phyloP scores from a whole-genome alignment of 2,113 vertebrate species.

The Opisthocomus hoazin region DNA sequence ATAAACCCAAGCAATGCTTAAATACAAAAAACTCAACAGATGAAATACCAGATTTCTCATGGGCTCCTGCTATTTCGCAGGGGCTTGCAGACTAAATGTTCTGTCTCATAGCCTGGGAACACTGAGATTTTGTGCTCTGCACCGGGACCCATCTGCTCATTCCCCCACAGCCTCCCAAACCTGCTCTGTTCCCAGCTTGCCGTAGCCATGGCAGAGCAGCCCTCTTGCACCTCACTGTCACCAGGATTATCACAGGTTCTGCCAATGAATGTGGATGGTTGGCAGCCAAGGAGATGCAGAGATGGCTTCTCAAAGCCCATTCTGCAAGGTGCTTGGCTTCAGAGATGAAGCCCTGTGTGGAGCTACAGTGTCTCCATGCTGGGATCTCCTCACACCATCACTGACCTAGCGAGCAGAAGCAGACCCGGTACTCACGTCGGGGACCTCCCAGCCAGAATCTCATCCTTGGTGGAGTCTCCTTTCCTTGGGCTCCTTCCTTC shows the following conservation, averaged over 20 bases:
- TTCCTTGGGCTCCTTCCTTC: background rate
- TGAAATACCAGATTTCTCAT: background rate
- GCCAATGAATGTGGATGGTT: background rate
- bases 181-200: background rate
- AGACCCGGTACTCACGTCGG: fast-evolving
- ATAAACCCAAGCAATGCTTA: background rate
- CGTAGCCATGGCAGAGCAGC: background rate
- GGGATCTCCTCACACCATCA: fast-evolving
- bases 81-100: background rate
- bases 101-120: background rate
- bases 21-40: background rate
- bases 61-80: background rate
- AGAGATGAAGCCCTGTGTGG: background rate
- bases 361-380: background rate
- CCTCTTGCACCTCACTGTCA: background rate
- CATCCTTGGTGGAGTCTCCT: background rate
- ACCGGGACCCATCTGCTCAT: background rate
- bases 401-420: background rate
- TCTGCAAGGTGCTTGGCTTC: background rate
- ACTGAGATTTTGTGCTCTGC: background rate
- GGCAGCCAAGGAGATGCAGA: background rate
- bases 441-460: background rate
- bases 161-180: background rate
- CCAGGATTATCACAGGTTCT: background rate
- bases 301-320: background rate